These are phyloP conservation scores for Haliclystus octoradiatus DNA, from an alignment of 30 jellyfish, hydroid and myxozoan species.

Conservation along the genomic window DNA sequence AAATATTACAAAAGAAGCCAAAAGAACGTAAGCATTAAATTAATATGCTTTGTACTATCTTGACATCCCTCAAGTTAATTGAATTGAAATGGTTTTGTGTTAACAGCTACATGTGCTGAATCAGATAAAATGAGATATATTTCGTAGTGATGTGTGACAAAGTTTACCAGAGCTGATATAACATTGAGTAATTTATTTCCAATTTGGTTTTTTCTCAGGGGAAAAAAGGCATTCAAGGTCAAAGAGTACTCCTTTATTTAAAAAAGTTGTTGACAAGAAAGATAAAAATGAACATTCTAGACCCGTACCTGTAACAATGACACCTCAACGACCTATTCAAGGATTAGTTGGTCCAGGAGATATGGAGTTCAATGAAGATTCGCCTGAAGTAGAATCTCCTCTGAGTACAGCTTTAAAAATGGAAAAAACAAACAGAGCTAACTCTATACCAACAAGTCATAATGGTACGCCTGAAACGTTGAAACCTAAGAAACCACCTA, in stretches of 20 bases:
- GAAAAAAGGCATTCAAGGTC: not conserved
- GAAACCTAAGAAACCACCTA: not conserved
- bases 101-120: too few species aligned
- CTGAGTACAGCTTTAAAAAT: not conserved
- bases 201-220: not conserved
- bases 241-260: not conserved
- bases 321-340: conserved; percentile 45
- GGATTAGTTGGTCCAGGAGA: conserved; percentile 99
- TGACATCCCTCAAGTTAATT: too few species aligned
- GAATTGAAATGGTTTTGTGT: too few species aligned
- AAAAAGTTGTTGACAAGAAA: not conserved
- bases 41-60: not conserved
- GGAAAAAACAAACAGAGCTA: not conserved
- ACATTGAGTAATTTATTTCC: too few species aligned
- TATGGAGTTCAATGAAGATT: conserved; percentile 49
- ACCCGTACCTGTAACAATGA: not conserved
- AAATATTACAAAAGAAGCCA: conserved; percentile 9
- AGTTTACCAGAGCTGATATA: too few species aligned
- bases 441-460: not conserved
- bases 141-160: too few species aligned
- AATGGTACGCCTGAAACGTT: not conserved
- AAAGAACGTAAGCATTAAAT: not conserved
- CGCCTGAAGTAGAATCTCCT: conserved; percentile 19
- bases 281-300: not conserved
- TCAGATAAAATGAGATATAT: too few species aligned